Evolutionary conservation across 2,113 vertebrate species (phyloP).

Genomic region (Pantherophis guttatus): DNA sequence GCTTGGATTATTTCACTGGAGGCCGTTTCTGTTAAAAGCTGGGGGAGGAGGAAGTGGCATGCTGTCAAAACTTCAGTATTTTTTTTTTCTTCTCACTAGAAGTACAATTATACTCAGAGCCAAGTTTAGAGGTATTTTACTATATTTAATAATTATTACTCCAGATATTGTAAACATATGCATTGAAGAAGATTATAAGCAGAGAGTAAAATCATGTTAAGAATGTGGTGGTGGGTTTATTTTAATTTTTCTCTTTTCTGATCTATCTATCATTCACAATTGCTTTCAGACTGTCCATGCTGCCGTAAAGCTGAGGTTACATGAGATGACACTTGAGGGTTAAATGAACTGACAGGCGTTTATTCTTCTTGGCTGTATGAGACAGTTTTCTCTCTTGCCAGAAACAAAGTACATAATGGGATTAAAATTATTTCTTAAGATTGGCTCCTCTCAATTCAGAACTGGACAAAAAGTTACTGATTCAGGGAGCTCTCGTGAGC

Average conservation of each 20-base stretch:
- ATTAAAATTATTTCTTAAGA: conserved; percentile 29
- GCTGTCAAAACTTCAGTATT: conserved; percentile 76
- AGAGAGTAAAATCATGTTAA: conserved; percentile 64
- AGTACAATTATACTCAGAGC: conserved; percentile 75
- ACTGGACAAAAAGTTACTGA: not conserved
- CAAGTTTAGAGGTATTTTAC: conserved; percentile 83
- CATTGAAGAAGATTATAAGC: conserved; percentile 71
- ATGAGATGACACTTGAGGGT: conserved; percentile 50
- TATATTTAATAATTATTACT: conserved; percentile 84
- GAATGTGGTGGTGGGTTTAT: conserved; percentile 65
- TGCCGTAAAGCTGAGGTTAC: conserved; percentile 55
- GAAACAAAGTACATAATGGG: conserved; percentile 22
- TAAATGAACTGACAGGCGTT: conserved; percentile 55
- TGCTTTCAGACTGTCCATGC: conserved; percentile 53
- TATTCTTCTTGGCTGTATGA: conserved; percentile 53
- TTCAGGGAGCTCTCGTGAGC: not conserved
- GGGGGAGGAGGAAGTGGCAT: conserved; percentile 80
- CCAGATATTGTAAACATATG: conserved; percentile 80
- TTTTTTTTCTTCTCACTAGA: conserved; percentile 64
- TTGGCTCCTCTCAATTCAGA: conserved; percentile 20
- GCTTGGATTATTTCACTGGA: conserved; percentile 83
- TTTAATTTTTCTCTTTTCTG: conserved; percentile 52
- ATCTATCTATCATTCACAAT: conserved; percentile 58
- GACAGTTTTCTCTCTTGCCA: conserved; percentile 44
- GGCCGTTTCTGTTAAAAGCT: conserved; percentile 81